A percentile compares a stretch with the other conserved stretches of the same genome.
These are phyloP conservation scores for Troilus luridus DNA, from an alignment of 2,888 invertebrate species.

Conservation along the genomic window DNA sequence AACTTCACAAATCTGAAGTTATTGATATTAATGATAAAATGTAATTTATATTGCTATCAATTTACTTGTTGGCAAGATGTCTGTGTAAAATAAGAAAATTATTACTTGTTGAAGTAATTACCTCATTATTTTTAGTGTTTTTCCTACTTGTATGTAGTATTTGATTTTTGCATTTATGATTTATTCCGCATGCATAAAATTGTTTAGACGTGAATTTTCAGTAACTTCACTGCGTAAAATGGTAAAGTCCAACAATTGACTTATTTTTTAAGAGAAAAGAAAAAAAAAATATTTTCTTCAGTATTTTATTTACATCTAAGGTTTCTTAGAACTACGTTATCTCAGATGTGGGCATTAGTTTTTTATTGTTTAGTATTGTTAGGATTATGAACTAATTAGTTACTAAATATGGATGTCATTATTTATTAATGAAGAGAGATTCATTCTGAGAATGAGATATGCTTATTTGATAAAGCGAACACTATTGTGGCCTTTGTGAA, in stretches of 20 bases:
- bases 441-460: slow-evolving; percentile 12
- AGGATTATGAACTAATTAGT: not conserved
- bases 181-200: not conserved
- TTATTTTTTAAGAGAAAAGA: not conserved
- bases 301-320: not conserved
- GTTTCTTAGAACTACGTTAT: not conserved
- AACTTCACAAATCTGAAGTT: slow-evolving; percentile 4
- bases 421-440: not conserved
- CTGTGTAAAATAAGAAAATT: not conserved
- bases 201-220: not conserved
- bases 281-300: not conserved
- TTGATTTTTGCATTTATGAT: not conserved
- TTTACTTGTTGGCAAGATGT: not conserved
- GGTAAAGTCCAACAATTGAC: not conserved
- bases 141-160: not conserved
- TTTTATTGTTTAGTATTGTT: slow-evolving; percentile 6
- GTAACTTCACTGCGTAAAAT: not conserved
- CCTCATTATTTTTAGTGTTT: not conserved
- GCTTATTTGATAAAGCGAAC: not conserved
- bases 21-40: not conserved
- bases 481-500: not conserved
- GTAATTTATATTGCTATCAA: not conserved
- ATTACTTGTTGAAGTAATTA: not conserved
- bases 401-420: not conserved
- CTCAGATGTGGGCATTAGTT: not conserved